Evolutionary conservation across 2,797 vertebrate genomes (phyloP), one percentile per base, ranked within the genome.

Genomic region (Dromococcyx pavoninus): DNA sequence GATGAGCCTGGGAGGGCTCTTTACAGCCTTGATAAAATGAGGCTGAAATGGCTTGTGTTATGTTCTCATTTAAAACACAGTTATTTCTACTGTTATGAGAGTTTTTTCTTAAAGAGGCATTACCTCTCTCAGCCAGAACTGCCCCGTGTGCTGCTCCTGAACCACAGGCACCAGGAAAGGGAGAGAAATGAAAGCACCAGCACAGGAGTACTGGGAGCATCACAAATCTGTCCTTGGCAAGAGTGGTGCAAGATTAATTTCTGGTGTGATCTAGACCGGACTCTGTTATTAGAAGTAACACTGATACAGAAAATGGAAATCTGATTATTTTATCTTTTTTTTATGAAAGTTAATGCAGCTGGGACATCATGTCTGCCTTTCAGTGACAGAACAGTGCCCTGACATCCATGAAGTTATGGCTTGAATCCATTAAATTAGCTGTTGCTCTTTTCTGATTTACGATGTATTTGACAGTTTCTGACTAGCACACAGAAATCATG

Each of bases 1-100:
- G 72, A 82, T 51, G 78, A 86, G 87, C 43, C n/a, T 83, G 46
- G 54, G 73, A 83, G 82, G 72, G 72, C 82, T 91, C 77, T 95
- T 88, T 75, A 57, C 24, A 71, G 69, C 44, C 56, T 30, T 62
- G 35, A 75, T 88, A 66, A 91, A 91, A 75, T 58, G 78, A 70
- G 17, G 32, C 51, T 88, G 58, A 51, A 92, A 54, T 70, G 57
- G 56, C 37, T 64, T 66, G 53, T 69, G 53, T 60, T 88, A 58
- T n/a, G 28, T 66, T 86, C 66, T 75, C 44, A 19, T 86, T 86
- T 80, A 53, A 81, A 89, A 92, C 41, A 37, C 37, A 60, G 19
- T 75, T 84, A 12, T 75, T 92, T 89, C 56, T 80, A 83, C 39
- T 25, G 30, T 0, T 37, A 70, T n/a, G 41, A 54, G 65, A 70